phyloP scores from a whole-genome alignment of 2,113 vertebrate genomes.

The Blennius ocellaris region DNA sequence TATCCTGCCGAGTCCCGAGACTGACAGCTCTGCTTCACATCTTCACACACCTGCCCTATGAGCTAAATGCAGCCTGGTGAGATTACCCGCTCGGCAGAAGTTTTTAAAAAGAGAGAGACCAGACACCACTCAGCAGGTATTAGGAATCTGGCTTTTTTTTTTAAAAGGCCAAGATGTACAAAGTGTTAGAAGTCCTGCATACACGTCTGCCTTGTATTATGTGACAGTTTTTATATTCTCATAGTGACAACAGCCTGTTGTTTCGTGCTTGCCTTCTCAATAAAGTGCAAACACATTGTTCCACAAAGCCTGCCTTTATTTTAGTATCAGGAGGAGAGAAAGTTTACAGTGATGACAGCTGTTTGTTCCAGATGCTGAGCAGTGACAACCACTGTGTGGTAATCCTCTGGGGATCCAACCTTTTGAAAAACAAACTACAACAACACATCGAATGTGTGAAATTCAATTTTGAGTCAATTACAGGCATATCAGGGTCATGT shows the following conservation, averaged over 20 bases:
- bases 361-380: conserved; percentile 7
- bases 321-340: neutral
- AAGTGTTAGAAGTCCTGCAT: conserved; percentile 11
- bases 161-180: conserved; percentile 24
- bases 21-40: conserved; percentile 12
- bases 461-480: conserved; percentile 42
- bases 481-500: neutral
- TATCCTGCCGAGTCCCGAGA: conserved; percentile 6
- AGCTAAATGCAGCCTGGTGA: neutral
- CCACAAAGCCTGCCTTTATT: neutral
- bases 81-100: neutral
- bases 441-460: conserved; percentile 8
- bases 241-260: conserved; percentile 14
- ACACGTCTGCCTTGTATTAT: conserved; percentile 27
- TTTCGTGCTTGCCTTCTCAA: conserved; percentile 47
- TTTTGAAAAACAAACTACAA: conserved; percentile 9
- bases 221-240: conserved; percentile 23
- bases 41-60: conserved; percentile 6
- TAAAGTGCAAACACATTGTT: conserved; percentile 51
- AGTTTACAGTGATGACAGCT: neutral
- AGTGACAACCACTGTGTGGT: conserved; percentile 11
- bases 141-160: conserved; percentile 4
- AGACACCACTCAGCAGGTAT: neutral
- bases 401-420: conserved; percentile 23
- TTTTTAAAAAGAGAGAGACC: neutral